These are phyloP conservation scores for Ceratotherium simum DNA, from an alignment of 2,113 vertebrate species.

Conservation along the genomic window DNA sequence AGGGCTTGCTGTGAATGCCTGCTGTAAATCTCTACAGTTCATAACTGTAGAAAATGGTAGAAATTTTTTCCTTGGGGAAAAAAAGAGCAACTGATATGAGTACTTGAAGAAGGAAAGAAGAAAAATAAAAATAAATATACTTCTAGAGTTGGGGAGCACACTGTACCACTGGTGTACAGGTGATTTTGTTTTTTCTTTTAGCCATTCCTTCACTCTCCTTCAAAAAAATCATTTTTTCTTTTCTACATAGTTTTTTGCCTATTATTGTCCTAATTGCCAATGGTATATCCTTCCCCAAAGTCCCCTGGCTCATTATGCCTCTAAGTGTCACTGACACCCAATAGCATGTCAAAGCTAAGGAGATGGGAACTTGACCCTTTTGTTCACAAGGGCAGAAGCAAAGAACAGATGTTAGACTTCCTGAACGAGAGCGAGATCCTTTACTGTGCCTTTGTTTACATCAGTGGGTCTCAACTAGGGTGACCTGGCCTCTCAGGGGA, in stretches of 20 bases:
- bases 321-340: not conserved
- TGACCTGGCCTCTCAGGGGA: not conserved
- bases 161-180: not conserved
- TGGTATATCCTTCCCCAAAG: not conserved
- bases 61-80: not conserved
- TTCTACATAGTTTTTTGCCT: not conserved
- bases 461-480: not conserved
- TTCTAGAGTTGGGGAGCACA: not conserved
- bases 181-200: not conserved
- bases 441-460: not conserved
- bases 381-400: not conserved
- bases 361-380: not conserved
- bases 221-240: not conserved
- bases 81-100: not conserved
- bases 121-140: not conserved
- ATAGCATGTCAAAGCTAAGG: not conserved
- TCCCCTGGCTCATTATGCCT: not conserved
- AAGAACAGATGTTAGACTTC: not conserved
- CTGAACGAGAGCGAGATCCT: not conserved
- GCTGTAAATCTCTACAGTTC: constrained; percentile 65
- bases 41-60: not conserved
- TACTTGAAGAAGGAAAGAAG: not conserved
- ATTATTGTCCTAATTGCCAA: not conserved
- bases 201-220: not conserved
- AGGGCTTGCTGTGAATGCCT: constrained; percentile 61